phyloP scores from a whole-genome alignment of 2,888 invertebrate genomes.

The Agapostemon virescens region DNA sequence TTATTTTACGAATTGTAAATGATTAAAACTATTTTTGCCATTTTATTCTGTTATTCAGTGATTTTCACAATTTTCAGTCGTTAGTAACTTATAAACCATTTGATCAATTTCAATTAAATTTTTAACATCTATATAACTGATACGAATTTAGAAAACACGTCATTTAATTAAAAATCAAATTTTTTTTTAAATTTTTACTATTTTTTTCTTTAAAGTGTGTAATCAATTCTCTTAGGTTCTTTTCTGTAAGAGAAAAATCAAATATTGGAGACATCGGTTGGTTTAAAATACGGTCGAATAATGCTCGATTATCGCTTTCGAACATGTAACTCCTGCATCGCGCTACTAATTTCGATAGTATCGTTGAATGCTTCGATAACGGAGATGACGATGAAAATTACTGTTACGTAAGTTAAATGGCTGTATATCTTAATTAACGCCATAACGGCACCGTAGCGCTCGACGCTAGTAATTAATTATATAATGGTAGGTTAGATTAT shows the following conservation, averaged over 20 bases:
- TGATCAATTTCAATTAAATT: too few species aligned
- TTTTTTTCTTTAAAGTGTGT: too few species aligned
- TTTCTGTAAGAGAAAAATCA: not conserved
- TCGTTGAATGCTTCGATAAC: slow-evolving; percentile 20
- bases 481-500: slow-evolving; percentile 20
- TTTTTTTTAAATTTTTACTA: too few species aligned
- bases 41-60: too few species aligned
- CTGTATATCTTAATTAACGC: slow-evolving; percentile 34
- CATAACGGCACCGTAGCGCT: not conserved
- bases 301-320: not conserved
- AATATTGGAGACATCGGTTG: not conserved
- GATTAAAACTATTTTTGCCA: too few species aligned
- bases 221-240: too few species aligned
- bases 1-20: not conserved
- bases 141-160: too few species aligned
- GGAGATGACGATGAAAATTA: slow-evolving; percentile 30
- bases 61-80: too few species aligned
- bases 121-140: too few species aligned
- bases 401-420: slow-evolving; percentile 35
- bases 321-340: not conserved
- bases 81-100: too few species aligned
- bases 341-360: not conserved
- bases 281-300: not conserved
- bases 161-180: too few species aligned
- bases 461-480: slow-evolving; percentile 37